Evolutionary conservation across 1,140 invertebrate species (phyloP).

Genomic region (Drosophila paulistorum): DNA sequence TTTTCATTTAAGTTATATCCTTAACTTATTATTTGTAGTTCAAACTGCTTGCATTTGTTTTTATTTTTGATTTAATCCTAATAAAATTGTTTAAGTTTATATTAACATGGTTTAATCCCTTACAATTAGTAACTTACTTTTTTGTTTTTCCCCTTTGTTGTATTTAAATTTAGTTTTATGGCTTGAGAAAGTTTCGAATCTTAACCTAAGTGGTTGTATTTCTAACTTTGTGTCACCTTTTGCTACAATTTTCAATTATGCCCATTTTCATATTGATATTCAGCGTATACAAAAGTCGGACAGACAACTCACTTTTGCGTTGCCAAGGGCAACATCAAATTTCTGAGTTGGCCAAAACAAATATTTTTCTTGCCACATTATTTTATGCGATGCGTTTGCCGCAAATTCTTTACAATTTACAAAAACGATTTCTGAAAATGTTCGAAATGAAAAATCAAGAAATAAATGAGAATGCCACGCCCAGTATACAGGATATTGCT

Average conservation of each 20-base stretch:
- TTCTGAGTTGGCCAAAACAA: conserved; percentile 19
- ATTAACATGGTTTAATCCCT: not conserved
- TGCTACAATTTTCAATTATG: no score
- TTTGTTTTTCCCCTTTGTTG: no score
- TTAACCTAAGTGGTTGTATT: no score
- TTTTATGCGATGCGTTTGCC: conserved; percentile 59
- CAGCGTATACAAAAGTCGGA: not conserved
- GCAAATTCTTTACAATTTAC: conserved; percentile 53
- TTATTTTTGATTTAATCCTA: not conserved
- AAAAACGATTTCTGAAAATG: conserved; percentile 61
- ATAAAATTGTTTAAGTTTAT: conserved; percentile 5
- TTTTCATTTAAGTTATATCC: not conserved
- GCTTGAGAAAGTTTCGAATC: no score
- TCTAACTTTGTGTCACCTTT: no score
- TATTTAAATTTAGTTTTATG: no score
- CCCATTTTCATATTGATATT: not conserved
- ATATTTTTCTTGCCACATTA: not conserved
- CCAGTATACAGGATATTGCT: conserved; percentile 82
- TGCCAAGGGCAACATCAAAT: conserved; percentile 26
- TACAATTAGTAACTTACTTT: not conserved
- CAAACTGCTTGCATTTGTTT: not conserved
- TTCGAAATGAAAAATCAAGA: conserved; percentile 53
- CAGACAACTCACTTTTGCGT: not conserved
- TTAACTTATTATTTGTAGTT: not conserved
- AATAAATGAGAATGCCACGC: conserved; percentile 33